Evolutionary conservation across 2,113 vertebrate species (phyloP), one percentile per base, ranked within the genome.

Genomic region (Polypterus bichir): DNA sequence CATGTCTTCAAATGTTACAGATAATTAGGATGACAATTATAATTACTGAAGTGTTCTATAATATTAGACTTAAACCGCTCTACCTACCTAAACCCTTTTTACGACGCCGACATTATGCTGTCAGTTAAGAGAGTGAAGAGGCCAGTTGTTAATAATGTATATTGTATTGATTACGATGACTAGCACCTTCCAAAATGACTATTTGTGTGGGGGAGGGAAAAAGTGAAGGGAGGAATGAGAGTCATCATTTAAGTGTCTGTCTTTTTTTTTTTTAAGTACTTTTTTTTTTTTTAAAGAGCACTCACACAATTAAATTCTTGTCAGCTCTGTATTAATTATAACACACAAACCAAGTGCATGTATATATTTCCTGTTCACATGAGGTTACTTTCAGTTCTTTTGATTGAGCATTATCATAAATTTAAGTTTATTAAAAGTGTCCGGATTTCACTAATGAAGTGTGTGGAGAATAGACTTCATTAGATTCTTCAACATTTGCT

Each of bases 21-120:
- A 92, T 92, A 91, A 92, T 93, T 89, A 94, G 86, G 77, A 81
- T 93, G 91, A 90, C 89, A 91, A 83, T 86, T 89, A 81, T 89
- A 90, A 87, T 83, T 81, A 79, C 76, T 80, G 79, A 73, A 83
- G 79, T 84, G 81, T 85, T 82, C 83, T 88, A 86, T 87, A 89
- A 89, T 91, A 85, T 80, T 77, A 75, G 86, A 78, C 86, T 88
- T 89, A 82, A 81, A 83, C 77, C 77, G 79, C 74, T 80, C 86
- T 92, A 88, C 85, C 88, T 88, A 89, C 77, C 79, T 78, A 83
- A 80, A 76, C 80, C 71, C 80, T 84, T 87, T 90, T 89, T 85
- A 81, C 76, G 57, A 77, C 76, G 81, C 77, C 75, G 76, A 78
- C 77, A 85, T 89, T 89, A 84, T 86, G 83, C 81, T 89, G 89